Base-by-base conservation (phyloP, 2,888 invertebrate genomes). In the Calliopum simillimum region DNA sequence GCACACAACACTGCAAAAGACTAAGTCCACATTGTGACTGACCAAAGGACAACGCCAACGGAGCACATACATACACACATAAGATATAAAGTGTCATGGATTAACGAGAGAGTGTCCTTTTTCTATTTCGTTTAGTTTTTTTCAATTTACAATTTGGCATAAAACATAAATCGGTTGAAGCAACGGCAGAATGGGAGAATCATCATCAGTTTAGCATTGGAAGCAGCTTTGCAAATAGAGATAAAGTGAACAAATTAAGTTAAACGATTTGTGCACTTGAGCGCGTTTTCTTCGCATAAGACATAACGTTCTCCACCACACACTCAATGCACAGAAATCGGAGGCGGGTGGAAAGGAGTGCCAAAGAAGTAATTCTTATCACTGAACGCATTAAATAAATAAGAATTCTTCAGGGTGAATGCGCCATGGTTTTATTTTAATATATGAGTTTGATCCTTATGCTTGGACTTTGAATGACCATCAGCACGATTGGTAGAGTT, bases 181-280 rank as follows among this genome's bases (percentile, higher is more conserved):
- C 21, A 46, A 8, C 46, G n/a, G n/a, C n/a, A 44, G 23, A 59
- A 25, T 16, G 25, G n/a, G 12, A 13, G 4, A n/a, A 59, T n/a
- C 43, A 59, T n/a, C 43, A 44, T 25, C 16, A 59, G 19, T 43
- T n/a, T 33, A 58, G 59, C 59, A 16, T 41, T 33, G 43, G 59
- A 12, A 25, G 19, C 46, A 46, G 46, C 61, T 61, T 61, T 44
- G 21, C 23, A 33, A 61, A 33, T 33, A 21, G 23, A 46, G 58
- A 67, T 67, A 67, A 67, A 67, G 49, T 67, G 67, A 41, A 67
- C 67, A 58, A 67, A 53, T 59, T 59, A 41, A 67, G 67, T 58
- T 59, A 58, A 59, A 59, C 58, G 67, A 47, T 56, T 66, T 59
- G 44, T 59, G 14, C 67, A 33, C 23, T 58, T 67, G 67, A 67